phyloP scores from a whole-genome alignment of 2,113 vertebrate species.

The Regulus satrapa region DNA sequence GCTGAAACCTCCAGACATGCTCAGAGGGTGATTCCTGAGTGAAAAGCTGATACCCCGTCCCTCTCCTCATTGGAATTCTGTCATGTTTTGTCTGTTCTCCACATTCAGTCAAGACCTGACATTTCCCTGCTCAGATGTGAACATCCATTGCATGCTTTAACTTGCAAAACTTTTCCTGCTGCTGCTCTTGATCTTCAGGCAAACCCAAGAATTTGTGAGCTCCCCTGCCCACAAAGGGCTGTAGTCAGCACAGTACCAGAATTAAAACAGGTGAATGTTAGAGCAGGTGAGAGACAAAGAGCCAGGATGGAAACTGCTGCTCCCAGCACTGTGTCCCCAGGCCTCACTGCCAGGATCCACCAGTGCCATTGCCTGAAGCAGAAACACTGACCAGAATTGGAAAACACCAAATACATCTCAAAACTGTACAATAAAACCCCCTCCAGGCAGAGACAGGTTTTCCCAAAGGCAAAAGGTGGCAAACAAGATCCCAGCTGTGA shows the following conservation, averaged over 20 bases:
- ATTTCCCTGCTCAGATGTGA: not conserved
- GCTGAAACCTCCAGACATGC: rapidly evolving
- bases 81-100: not conserved
- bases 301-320: not conserved
- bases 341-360: not conserved
- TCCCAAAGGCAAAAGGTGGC: not conserved
- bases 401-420: not conserved
- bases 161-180: not conserved
- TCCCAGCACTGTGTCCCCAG: not conserved
- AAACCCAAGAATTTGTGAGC: not conserved
- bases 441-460: not conserved
- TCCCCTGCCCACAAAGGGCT: not conserved
- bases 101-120: not conserved
- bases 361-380: not conserved
- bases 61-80: not conserved
- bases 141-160: not conserved
- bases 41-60: not conserved
- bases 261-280: not conserved
- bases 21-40: not conserved
- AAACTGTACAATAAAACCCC: not conserved
- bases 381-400: not conserved
- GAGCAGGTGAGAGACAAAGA: not conserved
- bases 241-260: not conserved
- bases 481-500: not conserved
- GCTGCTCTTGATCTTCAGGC: not conserved